A percentile compares a stretch with the other conserved stretches of the same genome.
Evolutionary conservation across 35 echinoderm and acorn worm genomes (phyloP).

Genomic region (Patiria miniata): DNA sequence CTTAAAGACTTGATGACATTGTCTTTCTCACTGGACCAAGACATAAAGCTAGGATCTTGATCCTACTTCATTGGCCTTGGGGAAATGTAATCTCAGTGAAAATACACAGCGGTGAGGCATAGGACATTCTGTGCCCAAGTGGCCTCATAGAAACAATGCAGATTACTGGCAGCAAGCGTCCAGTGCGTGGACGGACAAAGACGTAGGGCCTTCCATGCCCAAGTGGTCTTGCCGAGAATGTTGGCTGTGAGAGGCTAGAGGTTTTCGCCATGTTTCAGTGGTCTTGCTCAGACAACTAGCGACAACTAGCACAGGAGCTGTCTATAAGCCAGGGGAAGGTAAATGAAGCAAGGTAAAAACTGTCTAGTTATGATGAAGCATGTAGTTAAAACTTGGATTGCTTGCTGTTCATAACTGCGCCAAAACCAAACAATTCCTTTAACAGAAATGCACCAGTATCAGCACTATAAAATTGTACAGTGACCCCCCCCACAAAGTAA

Average conservation of each 20-base stretch:
- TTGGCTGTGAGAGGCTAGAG: too few species aligned
- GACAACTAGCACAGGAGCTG: neutral
- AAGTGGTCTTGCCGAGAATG: too few species aligned
- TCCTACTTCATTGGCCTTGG: constrained; percentile 13
- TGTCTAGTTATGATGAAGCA: neutral
- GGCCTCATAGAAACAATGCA: neutral
- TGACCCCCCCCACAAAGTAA: too few species aligned
- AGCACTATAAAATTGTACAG: neutral
- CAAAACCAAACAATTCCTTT: neutral
- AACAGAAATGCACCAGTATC: neutral
- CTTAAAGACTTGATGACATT: too few species aligned
- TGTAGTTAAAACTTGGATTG: neutral
- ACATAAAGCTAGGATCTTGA: constrained; percentile 17
- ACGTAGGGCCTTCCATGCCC: constrained; percentile 8
- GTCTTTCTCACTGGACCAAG: neutral
- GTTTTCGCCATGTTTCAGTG: neutral
- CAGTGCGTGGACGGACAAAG: too few species aligned
- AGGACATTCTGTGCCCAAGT: constrained; percentile 2
- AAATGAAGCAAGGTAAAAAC: neutral
- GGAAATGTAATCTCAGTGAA: neutral
- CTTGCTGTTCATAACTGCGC: neutral
- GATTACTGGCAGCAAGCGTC: too few species aligned
- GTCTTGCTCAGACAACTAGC: neutral
- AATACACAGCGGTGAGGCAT: neutral
- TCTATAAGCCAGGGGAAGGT: neutral